Percentiles rank a stretch among this genome's conserved stretches.
Evolutionary conservation across 2,797 vertebrate species (phyloP).

Genomic region (Sternotherus odoratus): DNA sequence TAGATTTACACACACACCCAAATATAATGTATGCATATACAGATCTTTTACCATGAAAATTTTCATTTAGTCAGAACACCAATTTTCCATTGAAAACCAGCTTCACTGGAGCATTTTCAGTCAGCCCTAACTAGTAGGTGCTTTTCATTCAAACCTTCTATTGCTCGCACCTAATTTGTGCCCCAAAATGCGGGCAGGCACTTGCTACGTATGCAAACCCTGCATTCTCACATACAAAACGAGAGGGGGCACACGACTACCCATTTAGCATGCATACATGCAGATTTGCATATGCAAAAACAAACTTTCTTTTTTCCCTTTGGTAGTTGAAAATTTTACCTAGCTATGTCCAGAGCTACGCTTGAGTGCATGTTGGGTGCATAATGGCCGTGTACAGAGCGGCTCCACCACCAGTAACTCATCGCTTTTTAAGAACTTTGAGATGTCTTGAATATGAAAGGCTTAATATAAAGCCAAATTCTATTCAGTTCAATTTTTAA

Average conservation of each 20-base stretch:
- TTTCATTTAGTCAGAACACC: background rate
- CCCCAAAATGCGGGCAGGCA: background rate
- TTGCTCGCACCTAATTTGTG: background rate
- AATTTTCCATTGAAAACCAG: background rate
- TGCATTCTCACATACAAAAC: rapidly evolving
- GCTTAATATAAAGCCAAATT: conserved; percentile 60
- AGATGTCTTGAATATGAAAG: conserved; percentile 40
- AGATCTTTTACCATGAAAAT: rapidly evolving
- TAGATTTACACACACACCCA: too few species aligned
- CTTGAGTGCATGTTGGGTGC: background rate
- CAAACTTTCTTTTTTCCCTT: rapidly evolving
- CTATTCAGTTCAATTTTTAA: conserved; percentile 59
- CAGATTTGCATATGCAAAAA: background rate
- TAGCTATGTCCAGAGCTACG: background rate
- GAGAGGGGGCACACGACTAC: background rate
- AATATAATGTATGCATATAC: too few species aligned
- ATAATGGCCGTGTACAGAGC: background rate
- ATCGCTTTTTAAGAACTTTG: conserved; percentile 21
- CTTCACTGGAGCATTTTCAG: background rate
- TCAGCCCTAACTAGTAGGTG: background rate
- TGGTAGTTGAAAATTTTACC: background rate
- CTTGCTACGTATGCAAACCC: background rate
- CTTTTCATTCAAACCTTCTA: background rate
- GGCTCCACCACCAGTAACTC: background rate
- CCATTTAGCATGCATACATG: background rate